Base-by-base conservation (phyloP, 2,888 invertebrate species). In the Augochlorella aurata region DNA sequence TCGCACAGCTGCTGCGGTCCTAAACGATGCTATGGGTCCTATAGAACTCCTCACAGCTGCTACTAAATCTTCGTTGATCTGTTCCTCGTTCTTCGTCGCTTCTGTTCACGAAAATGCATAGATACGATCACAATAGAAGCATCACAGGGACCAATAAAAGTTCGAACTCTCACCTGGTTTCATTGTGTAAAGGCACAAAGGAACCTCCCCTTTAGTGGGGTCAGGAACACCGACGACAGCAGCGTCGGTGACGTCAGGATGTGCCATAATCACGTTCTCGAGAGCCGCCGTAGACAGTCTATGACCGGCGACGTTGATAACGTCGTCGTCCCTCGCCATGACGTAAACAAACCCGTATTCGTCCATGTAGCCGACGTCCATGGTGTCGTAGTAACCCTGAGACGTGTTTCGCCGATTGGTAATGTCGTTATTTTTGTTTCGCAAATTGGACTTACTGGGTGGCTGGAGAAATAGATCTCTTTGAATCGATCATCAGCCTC, bases 301-400 rank as follows among this genome's bases (percentile, higher is more conserved):
- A 93, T 98, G 98, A 0, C 98, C 99, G 0, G 99, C 98, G 0
- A 99, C 98, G 93, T 99, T 99, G 89, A 99, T 98, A 81, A 98
- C 97, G 93, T 99, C 99, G 94, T 99, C 99, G 81, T 97, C 98
- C 50, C 99, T 95, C 0, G 98, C 97, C 72, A 98, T 97, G 18
- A 99, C 98, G 94, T 97, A 98, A 2, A 99, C 95, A 76, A 97
- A 97, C 0, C 98, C 98, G 86, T 96, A 96, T 74, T 96, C 95
- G 91, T 98, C 98, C 77, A 96, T 95, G 93, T 97, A 97, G 0
- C 98, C 99, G 0, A 98, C 98, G 92, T 99, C 99, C 97, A 98
- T 98, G 0, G 98, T 98, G 91, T 98, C 98, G 92, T 99, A 98
- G 93, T 96, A 98, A 5, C 97, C 97, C 97, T 97, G 63, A 21